Base-by-base conservation (phyloP, 2,888 invertebrate genomes). In the Synergus umbraculus region DNA sequence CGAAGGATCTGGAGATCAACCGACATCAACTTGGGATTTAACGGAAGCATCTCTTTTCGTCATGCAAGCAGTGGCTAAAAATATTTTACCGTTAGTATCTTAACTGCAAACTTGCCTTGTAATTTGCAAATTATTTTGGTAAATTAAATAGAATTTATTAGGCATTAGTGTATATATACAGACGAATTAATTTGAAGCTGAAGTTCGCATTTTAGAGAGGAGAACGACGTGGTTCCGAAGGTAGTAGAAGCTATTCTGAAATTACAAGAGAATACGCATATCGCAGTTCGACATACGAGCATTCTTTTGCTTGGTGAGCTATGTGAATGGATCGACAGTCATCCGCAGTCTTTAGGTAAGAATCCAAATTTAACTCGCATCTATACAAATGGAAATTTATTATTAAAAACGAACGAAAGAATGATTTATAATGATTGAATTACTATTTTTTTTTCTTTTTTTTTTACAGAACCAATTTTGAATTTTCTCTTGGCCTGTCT, bases 61-160 rank as follows among this genome's bases (percentile, higher is more conserved):
- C 4, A 98, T 99, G 98, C 97, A 97, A 89, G 96, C 98, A 76
- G 97, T 98, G 2, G 98, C 98, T 44, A 98, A 97, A 93, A 98
- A 98, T 92, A 96, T 99, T 87, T 92, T 98, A 87, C 98, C 98
- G 98, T 98, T 93, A 96, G 96, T 94, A 83, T 78, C 15, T 22
- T 29, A 60, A 37, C n/a, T n/a, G 13, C 46, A 22, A 49, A 77
- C 67, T 78, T 67, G 29, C 29, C 29, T 29, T n/a, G 0, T 54
- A 12, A 64, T 79, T 64, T 41, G 64, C 60, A 65, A 65, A 29
- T 44, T 15, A 43, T 79, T 5, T 58, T 66, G 63, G 63, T 65
- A 49, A 12, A 64, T 44, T 29, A 76, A n/a, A 60, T 69, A n/a
- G 10, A 63, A 18, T 22, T 54, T 15, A 54, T 44, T 60, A 12